These are phyloP conservation scores for Ivindomyrus marchei DNA, from an alignment of 2,113 vertebrate genomes.

Conservation along the genomic window DNA sequence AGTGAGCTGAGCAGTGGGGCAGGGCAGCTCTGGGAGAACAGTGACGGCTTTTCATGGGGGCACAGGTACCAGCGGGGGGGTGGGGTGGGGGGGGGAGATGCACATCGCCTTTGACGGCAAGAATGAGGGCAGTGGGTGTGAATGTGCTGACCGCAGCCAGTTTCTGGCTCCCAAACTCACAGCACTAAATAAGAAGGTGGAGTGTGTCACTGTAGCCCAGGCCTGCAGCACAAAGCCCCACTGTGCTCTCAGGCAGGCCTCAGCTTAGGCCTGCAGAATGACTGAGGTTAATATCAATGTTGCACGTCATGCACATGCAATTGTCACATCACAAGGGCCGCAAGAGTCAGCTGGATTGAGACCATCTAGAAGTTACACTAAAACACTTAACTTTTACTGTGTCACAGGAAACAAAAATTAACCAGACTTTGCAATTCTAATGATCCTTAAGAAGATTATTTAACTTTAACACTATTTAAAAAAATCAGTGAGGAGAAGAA, in stretches of 20 bases:
- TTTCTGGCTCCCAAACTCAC: not conserved
- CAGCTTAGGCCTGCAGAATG: not conserved
- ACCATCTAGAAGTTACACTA: not conserved
- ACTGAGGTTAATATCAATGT: not conserved
- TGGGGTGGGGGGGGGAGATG: too few relatives aligned
- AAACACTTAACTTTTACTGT: not conserved
- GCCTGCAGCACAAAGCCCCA: constrained; percentile 5
- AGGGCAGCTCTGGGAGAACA: not conserved
- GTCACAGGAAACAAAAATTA: not conserved
- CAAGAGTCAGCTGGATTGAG: not conserved
- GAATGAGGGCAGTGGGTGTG: not conserved
- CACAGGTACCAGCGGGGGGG: not conserved
- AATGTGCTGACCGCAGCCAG: not conserved
- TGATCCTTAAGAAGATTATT: not conserved
- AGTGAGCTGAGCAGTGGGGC: not conserved
- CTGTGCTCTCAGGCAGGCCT: not conserved
- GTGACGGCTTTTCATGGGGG: constrained; percentile 7
- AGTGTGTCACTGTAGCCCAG: not conserved
- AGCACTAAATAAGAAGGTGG: not conserved
- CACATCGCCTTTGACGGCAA: not conserved
- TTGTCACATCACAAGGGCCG: not conserved
- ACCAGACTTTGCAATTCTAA: not conserved
- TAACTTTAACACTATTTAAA: not conserved
- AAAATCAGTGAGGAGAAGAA: not conserved
- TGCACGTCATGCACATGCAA: not conserved